phyloP scores from a whole-genome alignment of 2,888 invertebrate species.

The Galerucella calmariensis region DNA sequence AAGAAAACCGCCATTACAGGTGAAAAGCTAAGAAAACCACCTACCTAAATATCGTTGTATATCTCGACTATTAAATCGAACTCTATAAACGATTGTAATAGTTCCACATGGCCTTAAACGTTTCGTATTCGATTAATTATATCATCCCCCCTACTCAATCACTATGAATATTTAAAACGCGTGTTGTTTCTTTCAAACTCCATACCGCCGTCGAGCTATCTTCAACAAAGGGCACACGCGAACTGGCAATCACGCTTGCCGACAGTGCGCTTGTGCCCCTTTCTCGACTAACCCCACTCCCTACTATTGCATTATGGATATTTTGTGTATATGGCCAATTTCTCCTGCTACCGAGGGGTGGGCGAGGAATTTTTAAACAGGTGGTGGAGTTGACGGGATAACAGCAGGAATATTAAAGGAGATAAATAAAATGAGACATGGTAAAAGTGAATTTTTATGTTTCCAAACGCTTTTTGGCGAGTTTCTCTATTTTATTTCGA shows the following conservation, averaged over 20 bases:
- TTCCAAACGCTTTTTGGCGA: neutral
- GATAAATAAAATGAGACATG: constrained; percentile 28
- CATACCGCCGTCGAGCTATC: constrained; percentile 22
- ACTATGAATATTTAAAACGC: constrained; percentile 32
- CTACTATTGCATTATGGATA: constrained; percentile 39
- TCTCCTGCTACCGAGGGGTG: constrained; percentile 27
- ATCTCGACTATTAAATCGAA: neutral
- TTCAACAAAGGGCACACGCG: constrained; percentile 19
- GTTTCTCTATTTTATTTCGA: neutral
- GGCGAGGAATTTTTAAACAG: constrained; percentile 35
- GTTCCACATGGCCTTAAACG: neutral
- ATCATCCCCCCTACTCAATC: neutral
- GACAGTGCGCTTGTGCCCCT: constrained; percentile 25
- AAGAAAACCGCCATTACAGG: constrained; percentile 11
- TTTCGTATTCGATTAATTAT: neutral
- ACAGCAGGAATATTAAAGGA: constrained; percentile 33
- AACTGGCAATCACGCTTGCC: constrained; percentile 33
- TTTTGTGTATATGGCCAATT: constrained; percentile 42
- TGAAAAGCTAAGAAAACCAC: neutral
- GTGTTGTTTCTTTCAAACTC: constrained; percentile 20
- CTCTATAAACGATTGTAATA: neutral
- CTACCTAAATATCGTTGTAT: neutral
- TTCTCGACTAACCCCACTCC: constrained; percentile 20
- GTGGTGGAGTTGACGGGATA: constrained; percentile 33
- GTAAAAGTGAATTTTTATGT: constrained; percentile 26